Base-by-base conservation (phyloP, 2,888 invertebrate genomes). In the Tiliacea citrago region DNA sequence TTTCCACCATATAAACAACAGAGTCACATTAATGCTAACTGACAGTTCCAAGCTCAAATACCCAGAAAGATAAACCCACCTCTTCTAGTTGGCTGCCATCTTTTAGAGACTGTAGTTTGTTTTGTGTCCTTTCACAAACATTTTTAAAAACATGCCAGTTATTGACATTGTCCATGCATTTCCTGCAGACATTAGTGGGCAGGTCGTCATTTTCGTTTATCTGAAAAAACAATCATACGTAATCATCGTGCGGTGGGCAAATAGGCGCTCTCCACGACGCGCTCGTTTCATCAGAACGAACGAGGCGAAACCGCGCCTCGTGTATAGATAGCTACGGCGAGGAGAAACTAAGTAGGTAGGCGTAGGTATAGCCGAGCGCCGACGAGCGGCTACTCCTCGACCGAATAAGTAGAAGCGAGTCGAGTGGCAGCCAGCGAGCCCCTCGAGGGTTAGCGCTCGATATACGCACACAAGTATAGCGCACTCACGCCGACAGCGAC, bases 131-230 rank as follows among this genome's bases (percentile, higher is more conserved):
- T 86, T 97, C 95, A 93, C 98, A 98, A 39, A 96, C 94, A 91
- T 96, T 95, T 92, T 97, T 97, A 94, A 97, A 98, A 83, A 95
- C 93, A 89, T 97, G 97, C 97, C 97, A 98, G 91, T 97, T 97
- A 90, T 97, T 97, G 86, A 98, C 97, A 94, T 97, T 97, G 88
- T 95, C 96, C 88, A 97, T 92, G 90, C 98, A 98, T 88, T 96
- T 95, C 86, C 95, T 95, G 93, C 98, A 98, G 91, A 98, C 97
- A 93, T 97, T 96, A 35, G 97, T 97, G 42, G 98, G 97, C 90
- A 98, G 90, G 89, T 96, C 97, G 92, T 98, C 98, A 92, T 96
- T 95, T 87, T 96, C 92, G 86, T 93, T 96, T 92, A 98, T 97
- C 98, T 98, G 97, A 89, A 97, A 97, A 93, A 93, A 92, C 89